Evolutionary conservation across 2,113 vertebrate species (phyloP).

Genomic region (Forbesichthys papilliferus): DNA sequence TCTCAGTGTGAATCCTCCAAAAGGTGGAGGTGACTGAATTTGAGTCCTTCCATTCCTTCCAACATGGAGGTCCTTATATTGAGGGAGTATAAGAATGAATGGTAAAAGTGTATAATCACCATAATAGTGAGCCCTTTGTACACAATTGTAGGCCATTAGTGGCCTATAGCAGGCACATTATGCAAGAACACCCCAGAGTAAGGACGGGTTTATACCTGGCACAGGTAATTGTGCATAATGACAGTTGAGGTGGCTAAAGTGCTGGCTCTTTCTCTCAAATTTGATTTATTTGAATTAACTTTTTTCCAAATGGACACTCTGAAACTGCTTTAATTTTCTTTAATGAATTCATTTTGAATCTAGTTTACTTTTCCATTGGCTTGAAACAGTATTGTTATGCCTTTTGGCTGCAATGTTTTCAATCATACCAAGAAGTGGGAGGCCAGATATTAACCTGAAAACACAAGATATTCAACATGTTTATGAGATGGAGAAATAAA

Average conservation of each 20-base stretch:
- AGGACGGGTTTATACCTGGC: background rate
- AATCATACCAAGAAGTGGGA: slow-evolving; percentile 4
- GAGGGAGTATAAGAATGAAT: no score
- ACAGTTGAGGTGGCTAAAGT: slow-evolving; percentile 7
- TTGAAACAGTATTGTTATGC: background rate
- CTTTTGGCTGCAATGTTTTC: background rate
- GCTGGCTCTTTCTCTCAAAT: background rate
- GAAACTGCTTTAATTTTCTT: slow-evolving; percentile 23
- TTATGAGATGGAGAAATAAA: slow-evolving; percentile 15
- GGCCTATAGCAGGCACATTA: no score
- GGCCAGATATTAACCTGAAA: slow-evolving; percentile 16
- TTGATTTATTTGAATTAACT: background rate
- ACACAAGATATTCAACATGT: slow-evolving; percentile 10
- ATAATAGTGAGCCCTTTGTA: no score
- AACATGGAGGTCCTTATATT: no score
- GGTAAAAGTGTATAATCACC: no score
- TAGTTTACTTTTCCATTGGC: slow-evolving; percentile 11
- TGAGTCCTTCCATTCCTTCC: no score
- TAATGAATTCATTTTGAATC: slow-evolving; percentile 18
- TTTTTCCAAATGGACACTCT: slow-evolving; percentile 25
- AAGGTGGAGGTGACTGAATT: no score
- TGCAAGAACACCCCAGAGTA: no score
- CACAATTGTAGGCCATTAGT: no score
- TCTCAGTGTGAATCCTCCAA: no score
- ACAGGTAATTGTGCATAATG: background rate